phyloP scores from a whole-genome alignment of 1,140 invertebrate species.

The Heliothis subflexa region DNA sequence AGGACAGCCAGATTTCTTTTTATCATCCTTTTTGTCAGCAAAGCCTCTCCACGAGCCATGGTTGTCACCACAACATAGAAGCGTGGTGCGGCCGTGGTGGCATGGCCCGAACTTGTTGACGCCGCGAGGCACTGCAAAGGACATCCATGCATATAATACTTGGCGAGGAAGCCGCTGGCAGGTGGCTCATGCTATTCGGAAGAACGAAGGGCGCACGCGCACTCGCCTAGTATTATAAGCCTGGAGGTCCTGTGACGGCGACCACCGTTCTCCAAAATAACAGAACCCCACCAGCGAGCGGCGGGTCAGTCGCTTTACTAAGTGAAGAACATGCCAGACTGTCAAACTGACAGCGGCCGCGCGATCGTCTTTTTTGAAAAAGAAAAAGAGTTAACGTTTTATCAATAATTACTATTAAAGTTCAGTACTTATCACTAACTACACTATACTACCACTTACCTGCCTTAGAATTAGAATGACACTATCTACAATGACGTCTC shows the following conservation, averaged over 20 bases:
- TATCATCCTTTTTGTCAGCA: constrained; percentile 52
- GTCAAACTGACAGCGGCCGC: constrained; percentile 13
- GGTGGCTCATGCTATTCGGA: constrained; percentile 72
- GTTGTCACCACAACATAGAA: constrained; percentile 51
- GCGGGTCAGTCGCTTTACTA: background rate
- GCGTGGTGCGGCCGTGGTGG: constrained; percentile 37
- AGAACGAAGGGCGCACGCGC: constrained; percentile 65
- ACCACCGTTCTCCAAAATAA: constrained; percentile 80
- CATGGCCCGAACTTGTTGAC: constrained; percentile 30
- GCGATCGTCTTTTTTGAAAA: constrained; percentile 12
- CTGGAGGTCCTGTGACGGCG: constrained; percentile 72
- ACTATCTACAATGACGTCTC: background rate
- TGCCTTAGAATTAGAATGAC: background rate
- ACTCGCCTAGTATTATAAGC: constrained; percentile 74
- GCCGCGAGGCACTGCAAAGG: constrained; percentile 69
- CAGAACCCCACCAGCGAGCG: constrained; percentile 65
- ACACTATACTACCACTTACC: constrained; percentile 33
- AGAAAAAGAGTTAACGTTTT: background rate
- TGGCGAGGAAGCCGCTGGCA: constrained; percentile 56
- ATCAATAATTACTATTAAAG: background rate
- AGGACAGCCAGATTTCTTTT: constrained; percentile 65
- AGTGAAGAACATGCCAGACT: background rate
- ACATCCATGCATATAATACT: constrained; percentile 79
- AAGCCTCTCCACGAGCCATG: constrained; percentile 41
- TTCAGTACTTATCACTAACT: background rate